A percentile compares a stretch with the other conserved stretches of the same genome.
Conservation (phyloP, 2,888 invertebrate species). For the Empis livida region DNA sequence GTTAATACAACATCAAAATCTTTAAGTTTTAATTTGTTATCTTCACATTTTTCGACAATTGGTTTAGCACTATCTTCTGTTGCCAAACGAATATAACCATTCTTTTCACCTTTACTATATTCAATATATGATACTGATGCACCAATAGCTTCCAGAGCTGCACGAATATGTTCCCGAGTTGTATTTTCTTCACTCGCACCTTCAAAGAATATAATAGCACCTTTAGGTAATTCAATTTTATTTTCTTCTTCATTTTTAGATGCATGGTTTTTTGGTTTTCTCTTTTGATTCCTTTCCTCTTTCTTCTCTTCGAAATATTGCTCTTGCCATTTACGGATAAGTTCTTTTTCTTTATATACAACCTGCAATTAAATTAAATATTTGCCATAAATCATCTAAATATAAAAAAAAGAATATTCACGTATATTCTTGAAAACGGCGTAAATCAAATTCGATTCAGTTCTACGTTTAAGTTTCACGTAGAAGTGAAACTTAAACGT, state of each 20-base stretch:
- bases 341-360: conserved; percentile 51
- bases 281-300: conserved; percentile 49
- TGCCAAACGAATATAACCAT: conserved; percentile 58
- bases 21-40: conserved; percentile 42
- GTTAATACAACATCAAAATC: conserved; percentile 38
- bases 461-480: too few relatives aligned
- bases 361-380: too few relatives aligned
- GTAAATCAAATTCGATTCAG: too few relatives aligned
- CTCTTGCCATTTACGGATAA: conserved; percentile 57
- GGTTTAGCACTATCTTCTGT: conserved; percentile 56
- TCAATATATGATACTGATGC: conserved; percentile 54
- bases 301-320: conserved; percentile 54
- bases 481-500: too few relatives aligned
- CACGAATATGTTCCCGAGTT: conserved; percentile 61
- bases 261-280: conserved; percentile 40
- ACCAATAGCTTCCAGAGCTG: conserved; percentile 39
- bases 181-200: conserved; percentile 44
- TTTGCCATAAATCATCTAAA: too few relatives aligned
- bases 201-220: conserved; percentile 58
- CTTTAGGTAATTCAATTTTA: conserved; percentile 45
- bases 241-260: conserved; percentile 30
- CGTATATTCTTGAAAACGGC: too few relatives aligned
- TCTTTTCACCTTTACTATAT: conserved; percentile 56
- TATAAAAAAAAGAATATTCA: too few relatives aligned
- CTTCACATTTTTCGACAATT: conserved; percentile 47